Conservation (phyloP, 2,888 invertebrate species). For the Phytoseiulus persimilis region DNA sequence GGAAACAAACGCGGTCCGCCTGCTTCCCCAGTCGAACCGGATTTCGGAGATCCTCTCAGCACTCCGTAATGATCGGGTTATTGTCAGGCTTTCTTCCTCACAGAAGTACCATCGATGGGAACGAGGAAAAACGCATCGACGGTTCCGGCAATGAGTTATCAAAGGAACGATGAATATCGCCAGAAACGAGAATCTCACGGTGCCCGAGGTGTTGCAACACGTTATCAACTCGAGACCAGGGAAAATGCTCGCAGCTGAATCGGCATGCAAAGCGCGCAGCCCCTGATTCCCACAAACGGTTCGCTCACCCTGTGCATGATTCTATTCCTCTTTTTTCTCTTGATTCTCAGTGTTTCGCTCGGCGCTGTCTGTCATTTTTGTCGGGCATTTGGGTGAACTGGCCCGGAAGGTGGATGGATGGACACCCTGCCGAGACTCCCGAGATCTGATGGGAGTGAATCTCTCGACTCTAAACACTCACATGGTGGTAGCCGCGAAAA, state of each 20-base stretch:
- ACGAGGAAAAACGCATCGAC: no score
- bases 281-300: not conserved
- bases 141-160: no score
- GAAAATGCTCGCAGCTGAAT: not conserved
- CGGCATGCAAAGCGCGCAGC: not conserved
- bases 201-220: no score
- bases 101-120: no score
- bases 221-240: no score
- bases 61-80: no score
- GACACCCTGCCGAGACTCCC: not conserved
- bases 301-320: not conserved
- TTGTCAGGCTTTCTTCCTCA: no score
- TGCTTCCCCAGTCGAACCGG: no score
- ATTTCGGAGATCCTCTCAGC: no score
- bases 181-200: no score
- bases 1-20: no score
- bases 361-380: not conserved
- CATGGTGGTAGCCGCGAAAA: not conserved
- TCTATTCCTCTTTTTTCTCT: not conserved
- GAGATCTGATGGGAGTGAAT: conserved; percentile 5
- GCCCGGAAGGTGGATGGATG: not conserved
- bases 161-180: no score
- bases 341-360: not conserved
- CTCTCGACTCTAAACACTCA: not conserved
- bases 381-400: conserved; percentile 5